Evolutionary conservation across 2,797 vertebrate species (phyloP), one percentile per base, ranked within the genome.

Genomic region (Nyctibius grandis): DNA sequence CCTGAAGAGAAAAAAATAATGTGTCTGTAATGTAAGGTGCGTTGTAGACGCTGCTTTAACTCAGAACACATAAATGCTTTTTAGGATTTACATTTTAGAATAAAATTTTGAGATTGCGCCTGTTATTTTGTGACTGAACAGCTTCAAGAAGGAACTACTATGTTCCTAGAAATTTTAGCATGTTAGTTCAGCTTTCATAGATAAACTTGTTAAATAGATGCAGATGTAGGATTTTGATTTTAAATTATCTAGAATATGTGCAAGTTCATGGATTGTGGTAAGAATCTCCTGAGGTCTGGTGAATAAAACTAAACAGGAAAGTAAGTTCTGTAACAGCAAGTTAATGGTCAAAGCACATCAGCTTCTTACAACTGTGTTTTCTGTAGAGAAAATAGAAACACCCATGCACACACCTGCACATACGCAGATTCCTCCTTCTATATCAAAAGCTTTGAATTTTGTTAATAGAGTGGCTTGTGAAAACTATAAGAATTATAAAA

Each of bases 1-100:
- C 99, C 99, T 99, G 88, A 53, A 75, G 84, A 85, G 88, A 40
- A 85, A 77, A 92, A 73, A 76, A 29, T 1, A n/a, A 31, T 2
- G 5, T 36, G 23, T 73, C 9, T 36, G 6, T 89, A 82, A 89
- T 25, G 3, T 44, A 51, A 40, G 17, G 33, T 38, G 29, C 4
- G 5, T 31, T n/a, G 11, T 38, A 47, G 56, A 73, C n/a, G 59
- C 19, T 84, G 25, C 20, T 89, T 91, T 63, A 33, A 78, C 6
- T n/a, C 36, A 53, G 60, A 82, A 63, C 15, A 38, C 10, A 28
- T 9, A 76, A 47, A 57, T 64, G 3, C 34, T 36, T 69, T 76
- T 73, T 59, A 80, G 15, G n/a, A 53, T 45, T 90, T 81, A 20
- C 15, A 31, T 75, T 88, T 90, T 69, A 86, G n/a, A 91, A 38